A percentile compares a stretch with the other conserved stretches of the same genome.
Conservation (phyloP, 2,113 vertebrate species). For the Sakesphorus luctuosus region DNA sequence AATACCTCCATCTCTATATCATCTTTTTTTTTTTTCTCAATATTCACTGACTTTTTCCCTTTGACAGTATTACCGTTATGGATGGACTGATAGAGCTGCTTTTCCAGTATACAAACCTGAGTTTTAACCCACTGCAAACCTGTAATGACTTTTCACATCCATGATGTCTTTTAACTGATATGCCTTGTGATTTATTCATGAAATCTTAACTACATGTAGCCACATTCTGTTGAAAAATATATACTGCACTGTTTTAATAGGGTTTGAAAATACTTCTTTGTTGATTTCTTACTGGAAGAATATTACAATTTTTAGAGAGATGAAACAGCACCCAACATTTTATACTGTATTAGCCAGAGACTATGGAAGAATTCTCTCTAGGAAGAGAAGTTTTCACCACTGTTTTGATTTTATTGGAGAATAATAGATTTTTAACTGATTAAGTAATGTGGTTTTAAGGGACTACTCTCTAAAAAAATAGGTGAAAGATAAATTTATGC, state of each 20-base stretch:
- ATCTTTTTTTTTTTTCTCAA: not conserved
- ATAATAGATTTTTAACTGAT: not conserved
- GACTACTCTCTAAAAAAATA: not conserved
- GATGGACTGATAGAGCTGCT: not conserved
- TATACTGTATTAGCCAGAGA: not conserved
- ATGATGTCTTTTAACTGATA: not conserved
- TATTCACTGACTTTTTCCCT: not conserved
- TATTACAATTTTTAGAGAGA: not conserved
- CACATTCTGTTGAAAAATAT: not conserved
- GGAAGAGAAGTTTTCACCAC: accelerated
- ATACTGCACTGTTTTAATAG: not conserved
- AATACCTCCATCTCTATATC: not conserved
- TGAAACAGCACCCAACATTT: not conserved
- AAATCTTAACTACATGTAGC: not conserved
- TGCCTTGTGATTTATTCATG: not conserved
- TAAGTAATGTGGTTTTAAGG: not conserved
- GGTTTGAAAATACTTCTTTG: not conserved
- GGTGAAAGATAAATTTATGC: not conserved
- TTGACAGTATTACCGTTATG: not conserved
- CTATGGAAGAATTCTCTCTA: not conserved
- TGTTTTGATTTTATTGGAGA: not conserved
- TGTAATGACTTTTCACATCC: not conserved
- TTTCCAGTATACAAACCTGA: not conserved
- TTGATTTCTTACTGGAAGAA: not conserved
- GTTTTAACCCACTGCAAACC: not conserved